Percentiles rank a stretch among this genome's conserved stretches.
phyloP scores from a whole-genome alignment of 2,888 invertebrate genomes.

The Unio pictorum region DNA sequence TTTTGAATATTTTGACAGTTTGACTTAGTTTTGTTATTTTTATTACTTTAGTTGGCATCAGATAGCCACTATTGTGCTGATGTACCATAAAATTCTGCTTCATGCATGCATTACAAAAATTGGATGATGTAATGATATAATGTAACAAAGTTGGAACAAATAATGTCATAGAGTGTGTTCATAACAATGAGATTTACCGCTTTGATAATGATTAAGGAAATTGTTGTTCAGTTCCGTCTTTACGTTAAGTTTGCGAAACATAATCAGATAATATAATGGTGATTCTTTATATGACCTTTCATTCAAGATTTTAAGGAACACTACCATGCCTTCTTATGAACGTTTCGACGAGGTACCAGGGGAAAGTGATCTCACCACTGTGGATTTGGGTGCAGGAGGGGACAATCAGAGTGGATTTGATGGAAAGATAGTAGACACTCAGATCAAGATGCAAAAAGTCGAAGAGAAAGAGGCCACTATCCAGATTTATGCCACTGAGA shows the following conservation, averaged over 20 bases:
- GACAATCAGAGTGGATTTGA: not conserved
- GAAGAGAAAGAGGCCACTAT: slow-evolving; percentile 19
- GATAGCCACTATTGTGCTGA: too few relatives aligned
- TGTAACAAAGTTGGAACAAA: too few relatives aligned
- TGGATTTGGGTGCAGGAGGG: too few relatives aligned
- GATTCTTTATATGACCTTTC: not conserved
- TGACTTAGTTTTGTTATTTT: too few relatives aligned
- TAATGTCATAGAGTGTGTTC: too few relatives aligned
- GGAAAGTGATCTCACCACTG: not conserved
- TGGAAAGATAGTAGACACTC: slow-evolving; percentile 27
- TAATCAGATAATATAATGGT: not conserved
- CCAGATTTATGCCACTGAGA: slow-evolving; percentile 34
- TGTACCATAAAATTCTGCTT: too few relatives aligned
- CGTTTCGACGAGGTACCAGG: not conserved
- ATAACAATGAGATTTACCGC: too few relatives aligned
- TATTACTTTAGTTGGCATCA: too few relatives aligned
- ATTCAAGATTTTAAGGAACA: not conserved
- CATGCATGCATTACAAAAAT: too few relatives aligned
- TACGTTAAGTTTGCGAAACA: not conserved
- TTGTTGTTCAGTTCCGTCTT: not conserved
- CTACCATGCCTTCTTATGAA: slow-evolving; percentile 1
- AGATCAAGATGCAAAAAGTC: slow-evolving; percentile 31
- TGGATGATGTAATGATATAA: too few relatives aligned
- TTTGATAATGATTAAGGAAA: too few relatives aligned
- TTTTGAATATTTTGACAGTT: too few relatives aligned